These are phyloP conservation scores for Blennius ocellaris DNA, from an alignment of 2,113 vertebrate species.

Conservation along the genomic window DNA sequence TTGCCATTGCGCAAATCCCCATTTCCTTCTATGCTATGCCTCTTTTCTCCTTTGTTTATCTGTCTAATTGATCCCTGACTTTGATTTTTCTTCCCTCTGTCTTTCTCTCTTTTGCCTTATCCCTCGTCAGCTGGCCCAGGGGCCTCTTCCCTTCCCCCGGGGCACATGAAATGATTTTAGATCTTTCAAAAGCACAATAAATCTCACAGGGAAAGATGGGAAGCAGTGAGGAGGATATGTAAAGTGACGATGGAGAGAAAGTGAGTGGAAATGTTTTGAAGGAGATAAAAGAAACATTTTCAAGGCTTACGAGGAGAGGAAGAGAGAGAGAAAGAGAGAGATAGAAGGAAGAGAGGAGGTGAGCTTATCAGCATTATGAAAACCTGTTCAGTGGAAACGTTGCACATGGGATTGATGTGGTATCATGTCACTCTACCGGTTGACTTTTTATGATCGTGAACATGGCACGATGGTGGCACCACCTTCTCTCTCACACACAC, in stretches of 20 bases:
- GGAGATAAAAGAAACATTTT: constrained; percentile 15
- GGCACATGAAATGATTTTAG: constrained; percentile 53
- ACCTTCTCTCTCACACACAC: no score
- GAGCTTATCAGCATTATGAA: constrained; percentile 50
- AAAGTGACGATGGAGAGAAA: constrained; percentile 17
- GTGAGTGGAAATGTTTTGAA: constrained; percentile 15
- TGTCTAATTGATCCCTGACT: constrained; percentile 1
- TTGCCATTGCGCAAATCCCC: constrained; percentile 40
- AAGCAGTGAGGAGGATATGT: constrained; percentile 19
- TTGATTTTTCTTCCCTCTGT: constrained; percentile 8
- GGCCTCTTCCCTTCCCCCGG: constrained; percentile 58
- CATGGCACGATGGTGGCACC: constrained; percentile 21
- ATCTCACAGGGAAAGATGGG: constrained; percentile 39
- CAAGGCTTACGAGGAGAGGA: not conserved
- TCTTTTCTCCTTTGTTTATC: not conserved
- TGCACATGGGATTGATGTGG: not conserved
- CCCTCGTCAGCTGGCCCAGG: constrained; percentile 32
- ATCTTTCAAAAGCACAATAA: constrained; percentile 53
- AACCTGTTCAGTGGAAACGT: constrained; percentile 58
- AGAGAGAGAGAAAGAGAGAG: not conserved
- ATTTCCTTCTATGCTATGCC: not conserved
- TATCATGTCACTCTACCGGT: constrained; percentile 58
- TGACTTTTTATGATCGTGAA: constrained; percentile 36
- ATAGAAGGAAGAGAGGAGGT: not conserved
- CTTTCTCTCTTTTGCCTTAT: constrained; percentile 4